These are phyloP conservation scores for Glaucomys volans DNA, from an alignment of 2,113 vertebrate genomes.

Conservation along the genomic window DNA sequence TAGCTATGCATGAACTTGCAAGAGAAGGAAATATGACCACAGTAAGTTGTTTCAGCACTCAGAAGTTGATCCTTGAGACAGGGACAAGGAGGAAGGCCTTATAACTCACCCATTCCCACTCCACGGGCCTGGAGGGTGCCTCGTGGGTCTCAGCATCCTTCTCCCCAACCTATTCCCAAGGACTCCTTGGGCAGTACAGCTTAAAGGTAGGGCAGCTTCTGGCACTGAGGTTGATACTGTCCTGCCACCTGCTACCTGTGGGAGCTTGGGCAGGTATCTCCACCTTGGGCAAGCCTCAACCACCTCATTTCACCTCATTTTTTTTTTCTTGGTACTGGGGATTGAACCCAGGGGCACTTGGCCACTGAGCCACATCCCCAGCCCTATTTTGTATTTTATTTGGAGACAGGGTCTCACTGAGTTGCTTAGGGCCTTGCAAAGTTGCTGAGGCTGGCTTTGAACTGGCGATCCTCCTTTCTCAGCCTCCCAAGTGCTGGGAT, in stretches of 20 bases:
- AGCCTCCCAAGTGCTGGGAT: no score
- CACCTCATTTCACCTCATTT: background rate
- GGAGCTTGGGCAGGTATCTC: background rate
- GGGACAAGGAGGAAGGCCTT: background rate
- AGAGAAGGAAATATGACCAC: conserved; percentile 83
- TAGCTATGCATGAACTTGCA: conserved; percentile 83
- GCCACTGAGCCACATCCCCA: no score
- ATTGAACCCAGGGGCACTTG: no score
- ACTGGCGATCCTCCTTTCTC: no score
- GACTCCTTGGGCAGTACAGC: background rate
- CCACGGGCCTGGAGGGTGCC: background rate
- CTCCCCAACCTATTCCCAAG: background rate
- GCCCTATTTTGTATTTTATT: no score
- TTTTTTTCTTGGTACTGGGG: no score
- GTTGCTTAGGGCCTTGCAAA: no score
- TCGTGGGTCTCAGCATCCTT: background rate
- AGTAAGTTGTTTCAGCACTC: conserved; percentile 78
- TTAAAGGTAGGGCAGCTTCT: background rate
- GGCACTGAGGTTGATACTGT: background rate
- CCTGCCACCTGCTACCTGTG: background rate
- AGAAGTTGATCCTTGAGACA: background rate
- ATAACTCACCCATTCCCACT: no score
- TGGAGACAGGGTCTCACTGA: no score
- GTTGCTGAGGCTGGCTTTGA: no score
- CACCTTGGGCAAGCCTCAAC: background rate